These are phyloP conservation scores for Chaunax sp. DNA, from an alignment of 2,797 vertebrate genomes.

Conservation along the genomic window DNA sequence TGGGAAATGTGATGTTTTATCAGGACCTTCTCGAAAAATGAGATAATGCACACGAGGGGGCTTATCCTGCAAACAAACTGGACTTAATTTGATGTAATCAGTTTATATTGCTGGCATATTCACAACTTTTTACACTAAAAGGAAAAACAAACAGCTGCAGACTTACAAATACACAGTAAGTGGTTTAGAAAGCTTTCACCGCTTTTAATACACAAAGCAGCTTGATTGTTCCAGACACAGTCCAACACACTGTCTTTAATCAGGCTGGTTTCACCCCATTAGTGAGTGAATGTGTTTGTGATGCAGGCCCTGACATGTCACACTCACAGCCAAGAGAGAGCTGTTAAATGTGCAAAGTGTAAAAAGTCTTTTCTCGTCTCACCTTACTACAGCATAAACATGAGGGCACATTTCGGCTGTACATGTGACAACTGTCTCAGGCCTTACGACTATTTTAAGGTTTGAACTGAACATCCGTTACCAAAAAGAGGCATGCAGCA, in stretches of 20 bases:
- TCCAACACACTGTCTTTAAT: slow-evolving; percentile 25
- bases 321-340: slow-evolving; percentile 28
- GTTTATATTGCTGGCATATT: slow-evolving; percentile 42
- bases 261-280: slow-evolving; percentile 37
- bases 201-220: slow-evolving; percentile 52
- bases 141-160: slow-evolving; percentile 34
- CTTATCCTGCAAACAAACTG: slow-evolving; percentile 35
- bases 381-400: slow-evolving; percentile 44
- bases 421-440: slow-evolving; percentile 26
- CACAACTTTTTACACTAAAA: slow-evolving; percentile 31
- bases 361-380: slow-evolving; percentile 29
- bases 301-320: slow-evolving; percentile 49
- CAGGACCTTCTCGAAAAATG: slow-evolving; percentile 2
- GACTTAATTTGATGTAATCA: slow-evolving; percentile 44
- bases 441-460: slow-evolving; percentile 26
- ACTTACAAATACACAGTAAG: slow-evolving; percentile 57
- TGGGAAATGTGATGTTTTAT: slow-evolving; percentile 11
- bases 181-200: slow-evolving; percentile 50
- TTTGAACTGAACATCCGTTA: slow-evolving; percentile 39
- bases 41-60: slow-evolving; percentile 22
- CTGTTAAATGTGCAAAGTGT: slow-evolving; percentile 32
- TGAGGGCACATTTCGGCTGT: slow-evolving; percentile 18
- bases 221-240: slow-evolving; percentile 39
- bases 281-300: slow-evolving; percentile 39
- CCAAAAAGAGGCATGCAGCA: slow-evolving; percentile 6